Evolutionary conservation across 2,888 invertebrate genomes (phyloP).

Genomic region (Vandiemenella viatica): DNA sequence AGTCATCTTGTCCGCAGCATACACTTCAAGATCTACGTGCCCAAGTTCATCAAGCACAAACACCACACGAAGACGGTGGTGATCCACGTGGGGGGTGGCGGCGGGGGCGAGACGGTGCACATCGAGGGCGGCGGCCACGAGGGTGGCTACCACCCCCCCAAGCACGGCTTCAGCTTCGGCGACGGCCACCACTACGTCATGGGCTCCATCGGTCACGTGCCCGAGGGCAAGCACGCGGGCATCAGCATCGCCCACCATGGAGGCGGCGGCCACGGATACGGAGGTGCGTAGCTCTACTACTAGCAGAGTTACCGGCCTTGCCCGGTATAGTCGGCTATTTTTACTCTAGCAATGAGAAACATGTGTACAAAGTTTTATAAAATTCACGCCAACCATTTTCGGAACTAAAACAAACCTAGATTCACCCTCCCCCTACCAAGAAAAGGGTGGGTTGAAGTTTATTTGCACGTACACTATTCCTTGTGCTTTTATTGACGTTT

Average conservation of each 20-base stretch:
- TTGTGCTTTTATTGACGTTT: no score
- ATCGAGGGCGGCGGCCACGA: conserved; percentile 14
- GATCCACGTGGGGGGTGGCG: conserved; percentile 32
- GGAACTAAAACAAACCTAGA: no score
- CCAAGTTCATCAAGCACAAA: conserved; percentile 42
- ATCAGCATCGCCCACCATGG: conserved; percentile 1
- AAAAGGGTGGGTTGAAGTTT: no score
- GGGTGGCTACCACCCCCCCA: conserved; percentile 16
- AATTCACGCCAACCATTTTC: no score
- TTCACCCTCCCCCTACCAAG: no score
- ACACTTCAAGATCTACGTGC: conserved; percentile 41
- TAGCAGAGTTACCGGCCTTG: no score
- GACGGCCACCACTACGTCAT: conserved; percentile 24
- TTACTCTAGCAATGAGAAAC: no score
- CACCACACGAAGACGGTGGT: conserved; percentile 43
- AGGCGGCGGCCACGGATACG: conserved; percentile 19
- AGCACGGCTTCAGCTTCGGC: conserved; percentile 22
- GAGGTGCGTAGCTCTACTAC: conserved; percentile 19
- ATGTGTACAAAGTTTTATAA: no score
- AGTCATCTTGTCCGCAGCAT: conserved; percentile 21
- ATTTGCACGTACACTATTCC: no score
- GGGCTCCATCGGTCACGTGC: neutral
- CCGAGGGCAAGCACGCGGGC: conserved; percentile 3
- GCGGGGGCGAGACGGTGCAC: neutral
- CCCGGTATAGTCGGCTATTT: no score